Evolutionary conservation across 2,797 vertebrate genomes (phyloP), one percentile per base, ranked within the genome.

Genomic region (Clamator glandarius): DNA sequence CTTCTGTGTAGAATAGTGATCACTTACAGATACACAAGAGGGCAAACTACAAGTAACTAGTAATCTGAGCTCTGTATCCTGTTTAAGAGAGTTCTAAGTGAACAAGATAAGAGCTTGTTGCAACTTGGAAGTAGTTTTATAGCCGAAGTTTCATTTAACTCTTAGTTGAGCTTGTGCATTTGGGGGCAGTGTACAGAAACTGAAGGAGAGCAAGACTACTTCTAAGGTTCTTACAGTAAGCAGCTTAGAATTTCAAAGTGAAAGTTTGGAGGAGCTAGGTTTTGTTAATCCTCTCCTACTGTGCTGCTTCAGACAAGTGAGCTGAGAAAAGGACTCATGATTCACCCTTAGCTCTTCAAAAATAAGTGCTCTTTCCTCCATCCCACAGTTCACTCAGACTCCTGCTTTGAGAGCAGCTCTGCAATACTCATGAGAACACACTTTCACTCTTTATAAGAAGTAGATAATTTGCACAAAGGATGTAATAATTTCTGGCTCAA

Each of bases 241-340:
- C 61, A 92, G 95, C 90, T 96, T 95, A 96, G 86, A 94, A 87
- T 91, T 89, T 96, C 91, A 92, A 95, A 96, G 95, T 52, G 78
- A 79, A 85, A 87, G 12, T 80, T 87, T 93, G 57, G 39, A 92
- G 48, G 52, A 91, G 62, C 48, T 90, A 36, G 59, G 59, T 91
- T 90, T 88, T 46, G 28, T 78, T 93, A 93, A 95, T 91, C 63
- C 31, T 92, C 42, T 93, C 59, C 80, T 41, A 82, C 66, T 75
- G 55, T 81, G 76, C 48, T 74, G n/a, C 73, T 89, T 76, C 55
- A 88, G 87, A 90, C 15, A 76, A 85, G 20, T 35, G 39, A 90
- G 31, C 25, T 69, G 39, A 78, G 86, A 70, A 73, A 84, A 59
- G 16, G 67, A 87, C 59, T 91, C n/a, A 25, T 4, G 68, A 83